phyloP scores from a whole-genome alignment of 2,113 vertebrate genomes.

The Phylloscopus whistleri region DNA sequence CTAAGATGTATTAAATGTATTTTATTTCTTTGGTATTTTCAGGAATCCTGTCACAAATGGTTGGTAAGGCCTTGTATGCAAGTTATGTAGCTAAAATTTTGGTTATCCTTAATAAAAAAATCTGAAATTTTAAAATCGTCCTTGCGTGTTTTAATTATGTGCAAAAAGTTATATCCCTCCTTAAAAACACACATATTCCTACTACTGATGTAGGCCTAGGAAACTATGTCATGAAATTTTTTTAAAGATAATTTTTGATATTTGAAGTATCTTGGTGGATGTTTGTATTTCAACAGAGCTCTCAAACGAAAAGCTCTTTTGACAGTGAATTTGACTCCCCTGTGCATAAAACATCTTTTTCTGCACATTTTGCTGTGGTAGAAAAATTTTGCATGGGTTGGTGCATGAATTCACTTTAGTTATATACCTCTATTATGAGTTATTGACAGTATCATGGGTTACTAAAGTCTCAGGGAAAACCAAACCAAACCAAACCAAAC shows the following conservation, averaged over 20 bases:
- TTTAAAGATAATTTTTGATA: neutral
- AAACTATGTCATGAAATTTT: neutral
- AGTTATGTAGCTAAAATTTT: neutral
- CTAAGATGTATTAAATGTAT: neutral
- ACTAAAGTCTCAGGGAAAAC: neutral
- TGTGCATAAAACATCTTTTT: neutral
- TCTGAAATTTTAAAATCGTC: too few relatives aligned
- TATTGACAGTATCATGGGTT: neutral
- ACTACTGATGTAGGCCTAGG: neutral
- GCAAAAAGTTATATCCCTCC: neutral
- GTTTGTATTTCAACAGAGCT: neutral
- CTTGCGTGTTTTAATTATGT: neutral
- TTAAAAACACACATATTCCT: neutral
- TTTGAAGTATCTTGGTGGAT: neutral
- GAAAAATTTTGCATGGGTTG: neutral
- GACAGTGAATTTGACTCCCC: neutral
- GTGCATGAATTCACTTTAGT: neutral
- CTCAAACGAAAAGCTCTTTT: neutral
- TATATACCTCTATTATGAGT: neutral
- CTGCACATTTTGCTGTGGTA: neutral
- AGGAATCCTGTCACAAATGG: neutral
- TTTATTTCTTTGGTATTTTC: neutral
- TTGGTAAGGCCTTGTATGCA: neutral
- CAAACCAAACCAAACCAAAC: too few relatives aligned
- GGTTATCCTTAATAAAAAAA: neutral